Percentiles rank a stretch among this genome's conserved stretches.
These are phyloP conservation scores for Chionomys nivalis DNA, from an alignment of 2,113 vertebrate species.

Conservation along the genomic window DNA sequence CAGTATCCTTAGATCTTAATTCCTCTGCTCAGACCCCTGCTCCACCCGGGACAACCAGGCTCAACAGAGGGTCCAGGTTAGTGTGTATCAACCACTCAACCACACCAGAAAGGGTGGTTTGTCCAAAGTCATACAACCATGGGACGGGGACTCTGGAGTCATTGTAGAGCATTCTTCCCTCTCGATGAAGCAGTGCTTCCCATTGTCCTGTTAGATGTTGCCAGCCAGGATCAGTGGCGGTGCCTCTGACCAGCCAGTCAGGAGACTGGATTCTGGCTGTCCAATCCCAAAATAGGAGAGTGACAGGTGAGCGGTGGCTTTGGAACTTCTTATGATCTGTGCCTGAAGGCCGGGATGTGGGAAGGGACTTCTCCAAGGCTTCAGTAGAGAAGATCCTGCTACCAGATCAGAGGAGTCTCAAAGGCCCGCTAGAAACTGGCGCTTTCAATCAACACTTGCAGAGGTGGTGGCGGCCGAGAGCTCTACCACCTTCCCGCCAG, in stretches of 20 bases:
- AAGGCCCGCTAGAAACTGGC: not conserved
- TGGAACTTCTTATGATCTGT: not conserved
- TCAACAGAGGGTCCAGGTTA: not conserved
- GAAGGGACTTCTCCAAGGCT: not conserved
- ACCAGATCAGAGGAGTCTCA: not conserved
- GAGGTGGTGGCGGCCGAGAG: not conserved
- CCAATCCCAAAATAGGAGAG: not conserved
- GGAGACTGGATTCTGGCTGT: not conserved
- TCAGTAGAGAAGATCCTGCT: not conserved
- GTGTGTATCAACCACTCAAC: not conserved
- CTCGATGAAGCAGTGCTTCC: not conserved
- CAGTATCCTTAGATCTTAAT: not conserved
- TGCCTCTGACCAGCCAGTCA: not conserved
- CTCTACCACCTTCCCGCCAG: not conserved
- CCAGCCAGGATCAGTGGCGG: not conserved
- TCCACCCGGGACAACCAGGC: not conserved
- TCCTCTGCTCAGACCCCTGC: not conserved
- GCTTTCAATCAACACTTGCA: not conserved
- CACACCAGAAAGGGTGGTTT: not conserved
- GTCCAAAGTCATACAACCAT: not conserved
- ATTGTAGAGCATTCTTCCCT: not conserved
- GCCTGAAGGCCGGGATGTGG: not conserved
- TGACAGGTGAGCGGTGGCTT: not conserved
- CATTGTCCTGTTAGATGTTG: not conserved
- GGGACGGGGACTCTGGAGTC: not conserved